Evolutionary conservation across 2,113 vertebrate species (phyloP), one percentile per base, ranked within the genome.

Genomic region (Parus major): DNA sequence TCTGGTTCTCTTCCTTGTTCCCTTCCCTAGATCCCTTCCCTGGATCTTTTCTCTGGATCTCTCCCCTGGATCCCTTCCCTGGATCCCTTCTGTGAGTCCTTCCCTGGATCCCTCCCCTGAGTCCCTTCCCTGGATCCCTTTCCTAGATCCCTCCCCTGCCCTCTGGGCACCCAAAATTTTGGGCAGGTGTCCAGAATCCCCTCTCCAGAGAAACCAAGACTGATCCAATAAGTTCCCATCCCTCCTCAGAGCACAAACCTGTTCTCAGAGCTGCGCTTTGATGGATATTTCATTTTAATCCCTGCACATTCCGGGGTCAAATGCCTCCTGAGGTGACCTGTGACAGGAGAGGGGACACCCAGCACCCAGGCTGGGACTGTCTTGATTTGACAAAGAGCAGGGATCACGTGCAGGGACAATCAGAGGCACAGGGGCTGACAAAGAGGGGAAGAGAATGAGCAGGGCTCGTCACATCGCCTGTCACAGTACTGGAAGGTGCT

Each of bases 401-500:
- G n/a, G 77, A 69, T 87, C 87, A 94, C 83, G 3, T n/a, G 80
- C 3, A 17, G 82, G 72, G 81, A 57, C 52, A 31, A 12, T 15
- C 42, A 17, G 93, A 53, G 80, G 84, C 86, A 88, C 64, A 69
- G 16, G 27, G 71, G 61, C 68, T 60, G 31, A 83, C 94, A 96
- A 90, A 92, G 90, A 28, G 75, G 52, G 3, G 52, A 14, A 89
- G 86, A 71, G 61, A 92, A 92, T 36, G 66, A 53, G 27, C 84
- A 76, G 89, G 70, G 61, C 57, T 85, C 0, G 0, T 39, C 65
- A 3, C 1, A 20, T 15, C 25, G 9, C 68, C 50, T 24, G 76
- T 15, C 66, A 11, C 70, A 6, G 76, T 42, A 14, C 90, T 92
- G 88, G 82, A 93, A 96, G 96, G 92, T 78, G 72, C 92, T 29